A percentile compares a stretch with the other conserved stretches of the same genome.
Evolutionary conservation across 2,888 invertebrate genomes (phyloP).

Genomic region (Cylindroiulus punctatus): DNA sequence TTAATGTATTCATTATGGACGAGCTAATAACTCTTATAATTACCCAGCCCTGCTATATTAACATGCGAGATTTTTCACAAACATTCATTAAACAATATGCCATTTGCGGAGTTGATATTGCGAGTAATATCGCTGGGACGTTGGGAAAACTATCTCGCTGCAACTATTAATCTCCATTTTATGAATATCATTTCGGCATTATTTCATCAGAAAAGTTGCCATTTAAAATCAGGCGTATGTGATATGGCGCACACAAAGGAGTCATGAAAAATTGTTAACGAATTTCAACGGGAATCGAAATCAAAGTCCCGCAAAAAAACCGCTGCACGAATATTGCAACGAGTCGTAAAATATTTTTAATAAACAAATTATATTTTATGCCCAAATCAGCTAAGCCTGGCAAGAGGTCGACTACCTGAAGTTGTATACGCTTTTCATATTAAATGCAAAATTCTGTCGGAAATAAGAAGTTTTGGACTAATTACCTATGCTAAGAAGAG

Average conservation of each 20-base stretch:
- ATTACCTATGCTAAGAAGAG: too few species aligned
- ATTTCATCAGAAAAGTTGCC: not conserved
- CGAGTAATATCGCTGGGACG: not conserved
- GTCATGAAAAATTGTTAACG: not conserved
- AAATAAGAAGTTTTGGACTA: too few species aligned
- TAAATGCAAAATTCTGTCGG: too few species aligned
- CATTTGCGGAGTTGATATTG: not conserved
- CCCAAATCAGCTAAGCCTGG: too few species aligned
- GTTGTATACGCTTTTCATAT: too few species aligned
- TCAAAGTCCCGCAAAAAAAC: too few species aligned
- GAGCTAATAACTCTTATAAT: conserved; percentile 38
- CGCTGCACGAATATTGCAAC: too few species aligned
- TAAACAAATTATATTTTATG: too few species aligned
- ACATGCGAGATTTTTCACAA: not conserved
- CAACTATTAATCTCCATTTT: conserved; percentile 37
- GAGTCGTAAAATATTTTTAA: too few species aligned
- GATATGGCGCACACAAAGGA: not conserved
- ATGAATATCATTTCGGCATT: conserved; percentile 38
- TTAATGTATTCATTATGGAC: conserved; percentile 33
- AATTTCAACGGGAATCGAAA: not conserved
- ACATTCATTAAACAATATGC: conserved; percentile 34
- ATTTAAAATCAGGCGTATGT: not conserved
- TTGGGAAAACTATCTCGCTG: not conserved
- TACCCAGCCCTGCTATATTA: conserved; percentile 2
- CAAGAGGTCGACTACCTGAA: too few species aligned